Evolutionary conservation across 2,113 vertebrate species (phyloP).

Genomic region (Serranochromis macrocephalus): DNA sequence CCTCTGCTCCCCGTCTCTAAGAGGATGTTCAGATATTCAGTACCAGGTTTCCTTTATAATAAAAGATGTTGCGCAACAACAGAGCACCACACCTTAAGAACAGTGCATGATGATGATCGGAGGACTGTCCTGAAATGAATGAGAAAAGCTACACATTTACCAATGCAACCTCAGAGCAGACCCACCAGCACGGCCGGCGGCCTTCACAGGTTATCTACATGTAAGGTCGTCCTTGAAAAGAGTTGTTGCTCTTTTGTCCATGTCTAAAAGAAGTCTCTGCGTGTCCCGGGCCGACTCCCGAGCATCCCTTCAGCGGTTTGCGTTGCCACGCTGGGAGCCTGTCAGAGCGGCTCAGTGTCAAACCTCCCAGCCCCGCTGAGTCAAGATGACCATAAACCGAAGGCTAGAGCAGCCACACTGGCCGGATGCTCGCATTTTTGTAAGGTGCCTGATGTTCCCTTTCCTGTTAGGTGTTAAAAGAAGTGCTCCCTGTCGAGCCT

Average conservation of each 20-base stretch:
- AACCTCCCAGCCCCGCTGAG: constrained; percentile 21
- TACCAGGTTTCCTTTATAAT: neutral
- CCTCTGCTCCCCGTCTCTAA: neutral
- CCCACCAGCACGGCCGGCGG: neutral
- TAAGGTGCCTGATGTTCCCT: neutral
- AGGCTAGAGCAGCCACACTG: neutral
- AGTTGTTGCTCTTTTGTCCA: constrained; percentile 12
- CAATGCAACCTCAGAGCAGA: neutral
- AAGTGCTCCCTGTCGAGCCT: neutral
- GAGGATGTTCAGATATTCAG: neutral
- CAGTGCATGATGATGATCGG: neutral
- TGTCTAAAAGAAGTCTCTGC: neutral
- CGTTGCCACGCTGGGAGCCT: constrained; percentile 31
- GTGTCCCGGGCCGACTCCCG: neutral
- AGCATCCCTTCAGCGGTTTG: constrained; percentile 31
- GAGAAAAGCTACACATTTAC: neutral
- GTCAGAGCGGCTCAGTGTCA: constrained; percentile 56
- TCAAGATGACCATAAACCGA: constrained; percentile 40
- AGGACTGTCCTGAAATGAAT: neutral
- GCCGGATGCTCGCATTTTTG: neutral
- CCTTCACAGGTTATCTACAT: constrained; percentile 25
- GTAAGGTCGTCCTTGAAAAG: constrained; percentile 42
- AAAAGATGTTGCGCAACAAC: neutral
- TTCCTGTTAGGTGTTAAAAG: neutral
- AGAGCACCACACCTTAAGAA: neutral